Conservation (phyloP, 2,888 invertebrate species). For the Rugalucina vietnamica region DNA sequence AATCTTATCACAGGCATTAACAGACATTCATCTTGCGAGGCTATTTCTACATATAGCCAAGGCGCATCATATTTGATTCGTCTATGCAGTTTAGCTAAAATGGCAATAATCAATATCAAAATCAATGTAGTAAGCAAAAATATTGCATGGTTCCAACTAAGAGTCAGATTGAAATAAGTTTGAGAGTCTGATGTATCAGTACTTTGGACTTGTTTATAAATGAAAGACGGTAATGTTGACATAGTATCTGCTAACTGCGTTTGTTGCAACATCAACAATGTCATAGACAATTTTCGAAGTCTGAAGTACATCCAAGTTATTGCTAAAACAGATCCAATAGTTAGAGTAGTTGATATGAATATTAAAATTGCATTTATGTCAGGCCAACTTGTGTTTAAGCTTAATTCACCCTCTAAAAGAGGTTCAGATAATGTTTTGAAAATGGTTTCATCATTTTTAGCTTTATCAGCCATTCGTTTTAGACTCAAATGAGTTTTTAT, state of each 20-base stretch:
- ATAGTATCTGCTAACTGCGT: background rate
- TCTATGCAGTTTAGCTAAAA: background rate
- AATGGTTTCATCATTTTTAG: background rate
- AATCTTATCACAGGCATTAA: background rate
- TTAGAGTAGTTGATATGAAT: background rate
- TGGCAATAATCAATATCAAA: background rate
- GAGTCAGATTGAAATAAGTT: background rate
- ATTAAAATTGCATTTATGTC: conserved; percentile 29
- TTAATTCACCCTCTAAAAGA: conserved; percentile 23
- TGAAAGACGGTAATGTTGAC: conserved; percentile 25
- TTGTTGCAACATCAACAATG: conserved; percentile 16
- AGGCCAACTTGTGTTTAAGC: conserved; percentile 15
- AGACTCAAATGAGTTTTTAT: conserved; percentile 7
- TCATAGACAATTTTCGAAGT: conserved; percentile 9
- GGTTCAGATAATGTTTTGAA: conserved; percentile 22
- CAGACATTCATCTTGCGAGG: background rate
- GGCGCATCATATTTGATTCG: background rate
- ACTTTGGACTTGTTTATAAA: background rate
- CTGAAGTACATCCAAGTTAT: conserved; percentile 1
- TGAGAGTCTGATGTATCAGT: background rate
- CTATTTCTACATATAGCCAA: conserved; percentile 2
- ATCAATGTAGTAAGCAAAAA: background rate
- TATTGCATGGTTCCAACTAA: conserved; percentile 19
- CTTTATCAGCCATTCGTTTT: conserved; percentile 5
- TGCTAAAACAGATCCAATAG: background rate